These are phyloP conservation scores for Aphaenogaster floridana DNA, from an alignment of 1,140 invertebrate genomes.

Conservation along the genomic window DNA sequence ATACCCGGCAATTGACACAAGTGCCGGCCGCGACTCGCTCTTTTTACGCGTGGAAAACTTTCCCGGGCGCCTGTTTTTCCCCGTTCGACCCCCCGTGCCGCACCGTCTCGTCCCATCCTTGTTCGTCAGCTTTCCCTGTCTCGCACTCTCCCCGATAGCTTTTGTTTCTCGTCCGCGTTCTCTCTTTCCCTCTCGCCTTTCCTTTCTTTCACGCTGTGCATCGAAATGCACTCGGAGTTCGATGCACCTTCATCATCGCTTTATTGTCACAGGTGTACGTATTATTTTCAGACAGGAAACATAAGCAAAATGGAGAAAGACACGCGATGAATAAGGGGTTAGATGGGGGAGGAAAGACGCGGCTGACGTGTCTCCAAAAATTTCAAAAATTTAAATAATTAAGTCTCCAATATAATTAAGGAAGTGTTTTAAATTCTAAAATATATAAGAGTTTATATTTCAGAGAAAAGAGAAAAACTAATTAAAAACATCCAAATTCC, in stretches of 20 bases:
- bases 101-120: neutral
- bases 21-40: conserved; percentile 77
- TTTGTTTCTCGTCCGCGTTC: conserved; percentile 14
- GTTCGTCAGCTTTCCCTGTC: conserved; percentile 23
- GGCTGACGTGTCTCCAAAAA: no score
- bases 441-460: neutral
- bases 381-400: neutral
- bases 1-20: conserved; percentile 78
- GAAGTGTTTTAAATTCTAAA: neutral
- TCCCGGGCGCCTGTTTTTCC: conserved; percentile 69
- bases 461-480: neutral
- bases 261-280: conserved; percentile 72
- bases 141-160: conserved; percentile 46
- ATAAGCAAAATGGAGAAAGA: conserved; percentile 15
- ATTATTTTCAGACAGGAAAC: conserved; percentile 54
- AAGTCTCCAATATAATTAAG: neutral
- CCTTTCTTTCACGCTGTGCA: conserved; percentile 30
- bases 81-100: neutral
- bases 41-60: conserved; percentile 77
- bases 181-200: neutral
- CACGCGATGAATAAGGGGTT: neutral
- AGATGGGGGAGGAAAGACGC: neutral
- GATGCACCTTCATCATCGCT: conserved; percentile 67
- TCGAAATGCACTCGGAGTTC: conserved; percentile 69
- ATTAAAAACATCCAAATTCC: neutral